These are phyloP conservation scores for Zosterops japonicus DNA, from an alignment of 2,113 vertebrate genomes.

Conservation along the genomic window DNA sequence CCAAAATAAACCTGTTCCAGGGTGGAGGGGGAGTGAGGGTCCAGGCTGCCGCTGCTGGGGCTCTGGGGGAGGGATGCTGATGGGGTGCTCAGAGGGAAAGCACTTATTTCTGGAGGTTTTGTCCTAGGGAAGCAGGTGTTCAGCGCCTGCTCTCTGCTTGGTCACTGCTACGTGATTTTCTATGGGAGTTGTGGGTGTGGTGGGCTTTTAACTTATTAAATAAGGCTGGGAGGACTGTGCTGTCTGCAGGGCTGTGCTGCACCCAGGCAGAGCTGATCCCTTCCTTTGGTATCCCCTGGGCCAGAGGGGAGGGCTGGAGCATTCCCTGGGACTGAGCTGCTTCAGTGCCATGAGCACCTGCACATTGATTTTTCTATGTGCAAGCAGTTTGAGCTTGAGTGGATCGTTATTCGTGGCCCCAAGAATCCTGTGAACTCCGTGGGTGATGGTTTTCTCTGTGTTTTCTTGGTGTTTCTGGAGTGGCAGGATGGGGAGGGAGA, in stretches of 20 bases:
- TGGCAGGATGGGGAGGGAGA: background rate
- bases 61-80: background rate
- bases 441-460: background rate
- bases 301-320: background rate
- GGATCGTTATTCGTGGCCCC: background rate
- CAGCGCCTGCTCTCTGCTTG: background rate
- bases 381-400: background rate
- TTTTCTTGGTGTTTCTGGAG: background rate
- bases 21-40: background rate
- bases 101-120: background rate
- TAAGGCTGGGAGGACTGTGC: background rate
- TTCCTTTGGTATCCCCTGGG: background rate
- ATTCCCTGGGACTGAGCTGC: background rate
- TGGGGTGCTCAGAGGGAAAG: background rate
- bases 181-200: rapidly evolving
- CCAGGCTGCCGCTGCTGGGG: background rate
- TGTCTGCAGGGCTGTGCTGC: background rate
- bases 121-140: background rate
- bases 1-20: background rate
- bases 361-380: background rate
- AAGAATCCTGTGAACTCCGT: background rate
- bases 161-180: background rate
- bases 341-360: background rate
- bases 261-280: background rate
- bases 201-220: background rate